Evolutionary conservation across 2,888 invertebrate species (phyloP), one percentile per base, ranked within the genome.

Genomic region (Opisthograptis luteolata): DNA sequence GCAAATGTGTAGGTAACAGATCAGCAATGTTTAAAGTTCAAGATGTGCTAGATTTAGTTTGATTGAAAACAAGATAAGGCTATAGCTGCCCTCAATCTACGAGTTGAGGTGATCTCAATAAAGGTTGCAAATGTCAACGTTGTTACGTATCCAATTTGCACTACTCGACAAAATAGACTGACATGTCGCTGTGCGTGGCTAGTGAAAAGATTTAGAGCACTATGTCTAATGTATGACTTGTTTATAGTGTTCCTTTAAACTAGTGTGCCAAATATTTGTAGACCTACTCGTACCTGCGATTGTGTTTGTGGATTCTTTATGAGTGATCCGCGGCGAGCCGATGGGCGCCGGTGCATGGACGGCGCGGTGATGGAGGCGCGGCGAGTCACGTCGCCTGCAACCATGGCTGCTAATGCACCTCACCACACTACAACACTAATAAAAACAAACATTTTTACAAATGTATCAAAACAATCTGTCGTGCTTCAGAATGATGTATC

Each of bases 311-410:
- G 86, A 62, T 90, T 80, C 58, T 92, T 92, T 61, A 92, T 91
- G 48, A 92, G 84, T 20, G 93, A 92, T 47, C 93, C 93, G 46
- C 93, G 89, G 7, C 92, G 75, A 28, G 92, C 87, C 0, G 93
- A 93, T 24, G 90, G 87, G 58, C 91, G 90, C 59, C 92, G 90
- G 63, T 90, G 89, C 89, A 87, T 90, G 28, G 89, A 89, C 58
- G 81, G 92, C 76, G 83, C 91, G 39, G 83, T 91, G 72, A 89
- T 85, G 52, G 91, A 91, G 48, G 91, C 91, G 35, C 91, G 87
- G 52, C 91, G 81, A 35, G 90, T 90, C 50, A 91, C 90, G 73
- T 91, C 91, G 46, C 91, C 90, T 32, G 91, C 90, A 48, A 80
- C 87, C 91, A 91, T 91, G 44, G 50, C 45, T 64, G 53, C 53